Percentiles rank a stretch among this genome's conserved stretches.
Evolutionary conservation across 2,113 vertebrate genomes (phyloP).

Genomic region (Nyctereutes procyonoides): DNA sequence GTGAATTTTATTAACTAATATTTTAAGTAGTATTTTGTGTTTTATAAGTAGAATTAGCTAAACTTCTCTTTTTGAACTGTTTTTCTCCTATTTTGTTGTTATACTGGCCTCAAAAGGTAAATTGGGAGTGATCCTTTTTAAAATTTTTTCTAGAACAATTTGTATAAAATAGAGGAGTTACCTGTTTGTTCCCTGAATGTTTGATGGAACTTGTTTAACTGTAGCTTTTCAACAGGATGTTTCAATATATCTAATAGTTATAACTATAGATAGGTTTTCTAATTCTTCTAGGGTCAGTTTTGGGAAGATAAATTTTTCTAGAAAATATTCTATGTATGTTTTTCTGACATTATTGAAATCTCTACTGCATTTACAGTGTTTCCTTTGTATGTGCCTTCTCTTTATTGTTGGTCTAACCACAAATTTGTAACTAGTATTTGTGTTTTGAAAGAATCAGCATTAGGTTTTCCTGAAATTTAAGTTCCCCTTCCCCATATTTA

Average conservation of each 20-base stretch:
- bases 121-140: neutral
- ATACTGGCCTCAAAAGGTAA: neutral
- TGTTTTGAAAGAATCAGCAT: neutral
- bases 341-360: neutral
- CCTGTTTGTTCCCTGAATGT: neutral
- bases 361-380: neutral
- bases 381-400: neutral
- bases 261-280: neutral
- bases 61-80: neutral
- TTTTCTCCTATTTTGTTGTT: neutral
- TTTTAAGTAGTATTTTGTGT: neutral
- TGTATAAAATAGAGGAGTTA: neutral
- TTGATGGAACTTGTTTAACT: neutral
- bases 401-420: neutral
- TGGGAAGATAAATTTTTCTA: neutral
- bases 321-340: neutral
- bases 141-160: neutral
- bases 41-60: neutral
- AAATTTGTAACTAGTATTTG: neutral
- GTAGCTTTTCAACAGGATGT: neutral
- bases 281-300: neutral
- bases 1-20: neutral
- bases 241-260: neutral
- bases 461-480: neutral
- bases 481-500: neutral